Evolutionary conservation across 2,113 vertebrate species (phyloP).

Genomic region (Hiodon alosoides): DNA sequence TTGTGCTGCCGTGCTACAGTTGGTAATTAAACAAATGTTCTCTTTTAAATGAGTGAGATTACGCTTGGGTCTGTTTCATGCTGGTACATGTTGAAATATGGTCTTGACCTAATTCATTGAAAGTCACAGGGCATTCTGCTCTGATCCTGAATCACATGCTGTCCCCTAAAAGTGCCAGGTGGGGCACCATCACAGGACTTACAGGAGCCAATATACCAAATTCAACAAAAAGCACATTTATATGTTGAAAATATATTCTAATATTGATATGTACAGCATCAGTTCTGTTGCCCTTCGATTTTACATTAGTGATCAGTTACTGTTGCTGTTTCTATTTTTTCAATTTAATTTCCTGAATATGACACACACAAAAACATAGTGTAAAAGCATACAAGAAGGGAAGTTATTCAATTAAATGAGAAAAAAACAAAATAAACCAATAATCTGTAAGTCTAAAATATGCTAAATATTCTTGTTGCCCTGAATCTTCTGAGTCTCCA

Average conservation of each 20-base stretch:
- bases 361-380: no score
- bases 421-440: not conserved
- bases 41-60: not conserved
- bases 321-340: not conserved
- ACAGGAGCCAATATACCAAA: no score
- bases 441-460: not conserved
- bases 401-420: no score
- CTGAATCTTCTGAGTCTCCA: not conserved
- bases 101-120: not conserved
- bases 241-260: no score
- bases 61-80: not conserved
- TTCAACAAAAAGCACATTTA: no score
- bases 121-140: not conserved
- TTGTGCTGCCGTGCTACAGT: no score
- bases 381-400: no score
- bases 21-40: no score
- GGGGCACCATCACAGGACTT: not conserved
- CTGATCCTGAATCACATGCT: not conserved
- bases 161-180: not conserved
- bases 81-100: not conserved
- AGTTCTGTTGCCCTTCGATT: no score
- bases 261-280: no score
- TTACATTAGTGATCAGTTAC: not conserved
- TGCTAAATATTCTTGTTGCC: not conserved
- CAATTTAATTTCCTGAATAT: not conserved